Conservation (phyloP, 2,888 invertebrate species). For the Drosophila eohydei region DNA sequence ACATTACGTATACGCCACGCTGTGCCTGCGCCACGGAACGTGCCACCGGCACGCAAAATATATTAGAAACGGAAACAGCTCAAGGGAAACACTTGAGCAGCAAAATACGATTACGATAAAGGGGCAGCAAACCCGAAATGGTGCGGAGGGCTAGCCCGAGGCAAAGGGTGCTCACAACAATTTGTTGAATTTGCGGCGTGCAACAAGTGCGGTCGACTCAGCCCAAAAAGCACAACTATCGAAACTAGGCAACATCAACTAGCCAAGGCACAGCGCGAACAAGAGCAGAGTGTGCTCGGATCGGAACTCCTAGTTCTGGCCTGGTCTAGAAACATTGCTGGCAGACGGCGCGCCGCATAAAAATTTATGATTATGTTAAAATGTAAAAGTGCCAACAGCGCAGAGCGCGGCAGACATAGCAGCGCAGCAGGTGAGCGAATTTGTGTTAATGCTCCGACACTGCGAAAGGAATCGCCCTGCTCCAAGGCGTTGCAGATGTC, state of each 20-base stretch:
- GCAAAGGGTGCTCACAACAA: slow-evolving; percentile 43
- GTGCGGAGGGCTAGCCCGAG: neutral
- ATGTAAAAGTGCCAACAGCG: slow-evolving; percentile 74
- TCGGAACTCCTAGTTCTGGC: neutral
- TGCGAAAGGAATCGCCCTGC: slow-evolving; percentile 30
- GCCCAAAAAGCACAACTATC: slow-evolving; percentile 59
- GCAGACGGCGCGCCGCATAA: slow-evolving; percentile 78
- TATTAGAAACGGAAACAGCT: slow-evolving; percentile 78
- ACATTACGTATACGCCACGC: slow-evolving; percentile 77
- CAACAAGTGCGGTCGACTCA: slow-evolving; percentile 60
- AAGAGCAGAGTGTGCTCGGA: neutral
- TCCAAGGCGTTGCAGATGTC: slow-evolving; percentile 34
- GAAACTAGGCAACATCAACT: slow-evolving; percentile 57
- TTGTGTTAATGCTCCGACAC: slow-evolving; percentile 71
- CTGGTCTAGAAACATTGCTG: slow-evolving; percentile 47
- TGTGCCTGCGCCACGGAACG: slow-evolving; percentile 49
- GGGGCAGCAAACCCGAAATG: slow-evolving; percentile 39
- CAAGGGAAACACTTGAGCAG: slow-evolving; percentile 75
- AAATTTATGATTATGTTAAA: slow-evolving; percentile 81
- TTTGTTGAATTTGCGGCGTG: slow-evolving; percentile 65
- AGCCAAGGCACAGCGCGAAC: slow-evolving; percentile 3
- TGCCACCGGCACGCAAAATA: slow-evolving; percentile 66
- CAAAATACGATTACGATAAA: slow-evolving; percentile 71
- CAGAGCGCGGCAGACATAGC: slow-evolving; percentile 22
- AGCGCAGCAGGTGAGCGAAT: slow-evolving; percentile 73